A percentile compares a stretch with the other conserved stretches of the same genome.
Evolutionary conservation across 2,113 vertebrate genomes (phyloP).

Genomic region (Corvus hawaiiensis): DNA sequence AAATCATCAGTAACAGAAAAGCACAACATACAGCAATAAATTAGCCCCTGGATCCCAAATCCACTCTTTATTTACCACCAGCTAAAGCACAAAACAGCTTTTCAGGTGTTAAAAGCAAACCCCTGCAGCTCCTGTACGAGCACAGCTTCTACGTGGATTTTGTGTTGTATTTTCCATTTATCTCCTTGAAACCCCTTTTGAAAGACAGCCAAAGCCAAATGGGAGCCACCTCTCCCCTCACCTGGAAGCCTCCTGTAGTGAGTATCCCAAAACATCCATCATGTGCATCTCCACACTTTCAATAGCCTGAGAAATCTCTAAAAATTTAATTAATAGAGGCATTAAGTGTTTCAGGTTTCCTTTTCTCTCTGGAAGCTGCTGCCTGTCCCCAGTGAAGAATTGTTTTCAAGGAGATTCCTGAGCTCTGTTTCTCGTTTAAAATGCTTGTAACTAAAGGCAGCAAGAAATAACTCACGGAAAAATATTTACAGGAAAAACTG

Average conservation of each 20-base stretch:
- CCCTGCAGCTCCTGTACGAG: accelerated
- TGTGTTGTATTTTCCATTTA: background rate
- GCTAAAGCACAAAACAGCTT: background rate
- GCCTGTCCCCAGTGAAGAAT: background rate
- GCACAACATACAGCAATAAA: accelerated
- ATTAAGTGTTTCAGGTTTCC: background rate
- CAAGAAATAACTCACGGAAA: background rate
- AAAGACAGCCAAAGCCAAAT: constrained; percentile 1
- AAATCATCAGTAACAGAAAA: background rate
- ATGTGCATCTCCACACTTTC: background rate
- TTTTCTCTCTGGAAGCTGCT: background rate
- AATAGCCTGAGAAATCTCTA: background rate
- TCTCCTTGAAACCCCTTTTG: background rate
- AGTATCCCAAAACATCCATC: background rate
- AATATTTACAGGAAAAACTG: background rate
- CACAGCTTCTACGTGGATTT: background rate
- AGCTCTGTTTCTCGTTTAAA: background rate
- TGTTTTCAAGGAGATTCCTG: background rate
- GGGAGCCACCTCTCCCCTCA: background rate
- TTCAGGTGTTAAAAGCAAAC: background rate
- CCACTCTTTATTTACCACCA: background rate
- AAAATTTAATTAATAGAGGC: background rate
- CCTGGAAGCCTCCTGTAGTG: background rate
- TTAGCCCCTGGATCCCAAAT: accelerated
- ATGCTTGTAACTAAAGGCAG: background rate